Percentiles rank a stretch among this genome's conserved stretches.
Evolutionary conservation across 2,888 invertebrate genomes (phyloP).

Genomic region (Microctonus aethiopoides): DNA sequence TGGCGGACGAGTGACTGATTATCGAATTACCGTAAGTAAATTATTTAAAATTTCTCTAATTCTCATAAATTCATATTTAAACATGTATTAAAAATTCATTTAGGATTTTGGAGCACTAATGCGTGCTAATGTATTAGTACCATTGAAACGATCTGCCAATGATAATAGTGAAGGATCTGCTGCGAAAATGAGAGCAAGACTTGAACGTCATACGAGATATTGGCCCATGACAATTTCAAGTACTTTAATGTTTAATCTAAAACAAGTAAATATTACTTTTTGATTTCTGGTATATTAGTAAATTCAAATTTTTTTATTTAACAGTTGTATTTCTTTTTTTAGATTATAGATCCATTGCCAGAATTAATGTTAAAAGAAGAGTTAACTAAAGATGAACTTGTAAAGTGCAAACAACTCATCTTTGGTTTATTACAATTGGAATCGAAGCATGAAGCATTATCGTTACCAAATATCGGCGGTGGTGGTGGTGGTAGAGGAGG

Average conservation of each 20-base stretch:
- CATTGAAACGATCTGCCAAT: constrained; percentile 70
- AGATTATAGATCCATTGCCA: constrained; percentile 86
- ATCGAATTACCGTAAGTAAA: constrained; percentile 73
- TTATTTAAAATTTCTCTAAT: not conserved
- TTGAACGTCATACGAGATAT: constrained; percentile 85
- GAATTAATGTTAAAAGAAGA: constrained; percentile 84
- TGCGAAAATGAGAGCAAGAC: constrained; percentile 74
- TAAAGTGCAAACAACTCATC: constrained; percentile 87
- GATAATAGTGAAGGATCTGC: constrained; percentile 70
- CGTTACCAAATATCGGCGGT: constrained; percentile 77
- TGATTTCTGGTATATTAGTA: not conserved
- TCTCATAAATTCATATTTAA: constrained; percentile 26
- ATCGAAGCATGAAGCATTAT: constrained; percentile 83
- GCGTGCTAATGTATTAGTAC: constrained; percentile 84
- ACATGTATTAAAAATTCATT: constrained; percentile 63
- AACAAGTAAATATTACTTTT: constrained; percentile 70
- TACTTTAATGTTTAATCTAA: constrained; percentile 87
- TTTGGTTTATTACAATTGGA: constrained; percentile 84
- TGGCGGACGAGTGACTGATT: constrained; percentile 94
- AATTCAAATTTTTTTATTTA: constrained; percentile 8
- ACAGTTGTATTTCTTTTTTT: too few species aligned
- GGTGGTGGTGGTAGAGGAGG: constrained; percentile 69
- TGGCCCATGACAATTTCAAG: constrained; percentile 91
- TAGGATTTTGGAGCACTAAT: constrained; percentile 90
- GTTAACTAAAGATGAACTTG: constrained; percentile 85